Conservation (phyloP, 53 echinoderm and acorn worm genomes). For the Astropecten irregularis region DNA sequence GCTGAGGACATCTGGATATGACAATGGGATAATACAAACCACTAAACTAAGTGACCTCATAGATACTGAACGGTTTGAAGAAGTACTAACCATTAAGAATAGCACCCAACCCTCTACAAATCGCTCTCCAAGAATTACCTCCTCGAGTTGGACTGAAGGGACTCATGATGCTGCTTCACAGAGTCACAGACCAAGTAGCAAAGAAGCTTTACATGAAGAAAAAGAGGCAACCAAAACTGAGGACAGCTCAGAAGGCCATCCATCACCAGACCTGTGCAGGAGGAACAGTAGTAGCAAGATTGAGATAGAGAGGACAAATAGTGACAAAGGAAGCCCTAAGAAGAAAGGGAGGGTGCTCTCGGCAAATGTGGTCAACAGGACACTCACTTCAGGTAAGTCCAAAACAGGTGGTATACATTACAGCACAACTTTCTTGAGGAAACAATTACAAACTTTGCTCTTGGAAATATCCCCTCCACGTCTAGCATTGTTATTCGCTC, state of each 20-base stretch:
- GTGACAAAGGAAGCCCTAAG: neutral
- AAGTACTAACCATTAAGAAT: neutral
- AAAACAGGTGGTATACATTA: too few relatives aligned
- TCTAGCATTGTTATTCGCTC: neutral
- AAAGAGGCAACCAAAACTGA: neutral
- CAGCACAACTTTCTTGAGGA: too few relatives aligned
- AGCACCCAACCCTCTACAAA: constrained; percentile 14
- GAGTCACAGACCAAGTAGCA: neutral
- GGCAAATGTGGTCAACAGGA: constrained; percentile 43
- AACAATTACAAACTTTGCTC: too few relatives aligned
- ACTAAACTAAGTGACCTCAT: neutral
- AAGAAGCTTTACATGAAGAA: neutral
- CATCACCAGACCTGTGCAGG: neutral
- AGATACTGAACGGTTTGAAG: neutral
- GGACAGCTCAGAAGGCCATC: neutral
- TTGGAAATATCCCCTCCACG: too few relatives aligned
- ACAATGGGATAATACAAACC: neutral
- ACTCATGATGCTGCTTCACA: too few relatives aligned
- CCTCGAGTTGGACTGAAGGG: neutral
- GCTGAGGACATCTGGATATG: neutral
- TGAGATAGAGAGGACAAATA: neutral
- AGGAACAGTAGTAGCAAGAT: neutral
- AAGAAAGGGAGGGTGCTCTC: constrained; percentile 20
- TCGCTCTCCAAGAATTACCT: neutral
- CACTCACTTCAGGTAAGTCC: constrained; percentile 53